phyloP scores from a whole-genome alignment of 2,888 invertebrate species.

The Drosophila incognita region DNA sequence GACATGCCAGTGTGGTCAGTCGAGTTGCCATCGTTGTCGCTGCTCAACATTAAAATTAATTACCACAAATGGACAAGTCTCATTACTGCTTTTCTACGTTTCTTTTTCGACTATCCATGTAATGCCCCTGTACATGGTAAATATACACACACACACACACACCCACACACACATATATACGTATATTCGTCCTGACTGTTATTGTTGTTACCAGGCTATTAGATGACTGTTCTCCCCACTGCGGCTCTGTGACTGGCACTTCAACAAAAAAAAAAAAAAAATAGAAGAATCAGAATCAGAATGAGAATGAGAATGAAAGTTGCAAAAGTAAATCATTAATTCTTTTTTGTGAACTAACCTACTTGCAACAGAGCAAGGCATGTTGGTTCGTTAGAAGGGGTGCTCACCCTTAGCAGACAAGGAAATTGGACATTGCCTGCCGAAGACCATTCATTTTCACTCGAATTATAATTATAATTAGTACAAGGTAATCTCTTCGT shows the following conservation, averaged over 20 bases:
- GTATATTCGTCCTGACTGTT: conserved; percentile 21
- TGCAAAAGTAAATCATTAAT: conserved; percentile 71
- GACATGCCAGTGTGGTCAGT: conserved; percentile 54
- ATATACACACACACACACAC: conserved; percentile 13
- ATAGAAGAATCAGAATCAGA: conserved; percentile 13
- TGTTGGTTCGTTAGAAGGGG: conserved; percentile 9
- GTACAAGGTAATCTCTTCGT: background rate
- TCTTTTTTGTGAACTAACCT: conserved; percentile 30
- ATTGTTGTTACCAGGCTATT: conserved; percentile 45
- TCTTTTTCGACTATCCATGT: conserved; percentile 43
- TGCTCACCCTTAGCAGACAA: background rate
- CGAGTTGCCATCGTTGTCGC: conserved; percentile 50
- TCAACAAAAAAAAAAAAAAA: conserved; percentile 7
- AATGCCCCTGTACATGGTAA: conserved; percentile 15
- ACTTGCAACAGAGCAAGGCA: conserved; percentile 24
- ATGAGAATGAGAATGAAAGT: conserved; percentile 41
- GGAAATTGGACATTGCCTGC: background rate
- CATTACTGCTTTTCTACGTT: conserved; percentile 52
- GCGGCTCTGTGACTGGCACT: conserved; percentile 39
- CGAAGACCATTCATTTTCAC: background rate
- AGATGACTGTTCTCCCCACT: conserved; percentile 34
- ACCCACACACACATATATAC: conserved; percentile 2
- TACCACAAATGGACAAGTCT: conserved; percentile 78
- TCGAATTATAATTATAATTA: background rate
- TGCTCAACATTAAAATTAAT: conserved; percentile 77